Percentiles rank a stretch among this genome's conserved stretches.
phyloP scores from a whole-genome alignment of 2,113 vertebrate species.

The Polyodon spathula region DNA sequence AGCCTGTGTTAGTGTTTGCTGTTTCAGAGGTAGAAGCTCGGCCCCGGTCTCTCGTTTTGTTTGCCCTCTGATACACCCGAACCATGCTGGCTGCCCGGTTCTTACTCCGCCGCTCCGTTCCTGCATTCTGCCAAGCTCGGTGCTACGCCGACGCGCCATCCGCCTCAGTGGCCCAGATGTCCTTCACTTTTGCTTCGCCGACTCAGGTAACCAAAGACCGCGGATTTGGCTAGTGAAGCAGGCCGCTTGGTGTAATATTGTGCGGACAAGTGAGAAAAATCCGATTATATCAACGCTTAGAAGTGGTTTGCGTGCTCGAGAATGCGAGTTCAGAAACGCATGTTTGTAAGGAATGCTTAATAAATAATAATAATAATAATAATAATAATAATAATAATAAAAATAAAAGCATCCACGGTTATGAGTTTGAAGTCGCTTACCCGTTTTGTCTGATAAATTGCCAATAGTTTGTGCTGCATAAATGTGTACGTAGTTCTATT shows the following conservation, averaged over 20 bases:
- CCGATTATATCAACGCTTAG: no score
- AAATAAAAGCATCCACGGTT: no score
- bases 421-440: no score
- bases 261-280: accelerated
- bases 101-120: slow-evolving; percentile 45
- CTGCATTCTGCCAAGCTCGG: slow-evolving; percentile 48
- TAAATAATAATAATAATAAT: no score
- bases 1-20: no score
- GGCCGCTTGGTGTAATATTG: accelerated
- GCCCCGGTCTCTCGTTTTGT: slow-evolving; percentile 27
- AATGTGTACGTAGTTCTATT: no score
- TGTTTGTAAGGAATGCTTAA: no score
- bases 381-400: no score
- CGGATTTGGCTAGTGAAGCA: slow-evolving; percentile 8
- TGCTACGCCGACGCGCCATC: slow-evolving; percentile 65
- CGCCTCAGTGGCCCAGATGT: slow-evolving; percentile 61
- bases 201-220: slow-evolving; percentile 57
- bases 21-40: slow-evolving; percentile 20
- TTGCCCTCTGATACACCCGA: slow-evolving; percentile 17
- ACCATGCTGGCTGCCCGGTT: slow-evolving; percentile 58
- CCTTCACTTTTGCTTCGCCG: slow-evolving; percentile 92
- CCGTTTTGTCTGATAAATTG: no score
- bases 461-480: no score
- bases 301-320: no score
- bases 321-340: no score